phyloP scores from a whole-genome alignment of 1,140 invertebrate species.

The Bombyx mandarina region DNA sequence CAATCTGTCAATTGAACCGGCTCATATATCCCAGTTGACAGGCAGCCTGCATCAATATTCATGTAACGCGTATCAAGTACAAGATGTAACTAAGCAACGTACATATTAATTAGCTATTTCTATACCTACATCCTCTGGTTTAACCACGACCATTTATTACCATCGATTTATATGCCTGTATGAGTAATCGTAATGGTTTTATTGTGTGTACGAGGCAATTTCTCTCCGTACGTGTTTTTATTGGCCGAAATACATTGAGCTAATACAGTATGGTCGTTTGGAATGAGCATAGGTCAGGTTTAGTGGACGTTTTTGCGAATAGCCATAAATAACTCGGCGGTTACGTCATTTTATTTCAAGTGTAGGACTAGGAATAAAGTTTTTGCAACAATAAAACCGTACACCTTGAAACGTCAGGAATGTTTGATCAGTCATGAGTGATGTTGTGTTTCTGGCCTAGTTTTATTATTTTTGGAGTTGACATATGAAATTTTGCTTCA shows the following conservation, averaged over 20 bases:
- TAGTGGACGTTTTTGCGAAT: too few species aligned
- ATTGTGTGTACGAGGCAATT: not conserved
- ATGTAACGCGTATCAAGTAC: too few species aligned
- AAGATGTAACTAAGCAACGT: too few species aligned
- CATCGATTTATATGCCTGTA: slow-evolving; percentile 3
- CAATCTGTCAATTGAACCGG: too few species aligned
- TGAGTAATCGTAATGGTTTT: slow-evolving; percentile 1
- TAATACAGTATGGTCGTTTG: too few species aligned
- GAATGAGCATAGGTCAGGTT: too few species aligned
- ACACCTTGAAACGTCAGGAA: slow-evolving; percentile 27
- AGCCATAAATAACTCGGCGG: slow-evolving; percentile 2
- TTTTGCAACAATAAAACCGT: slow-evolving; percentile 6
- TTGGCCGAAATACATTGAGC: too few species aligned
- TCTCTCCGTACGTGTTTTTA: not conserved
- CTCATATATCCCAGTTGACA: too few species aligned
- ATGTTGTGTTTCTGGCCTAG: slow-evolving; percentile 15
- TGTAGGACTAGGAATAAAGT: not conserved
- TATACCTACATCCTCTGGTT: not conserved
- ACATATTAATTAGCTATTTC: not conserved
- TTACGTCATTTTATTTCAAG: slow-evolving; percentile 5
- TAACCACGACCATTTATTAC: not conserved
- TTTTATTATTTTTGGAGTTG: slow-evolving; percentile 5
- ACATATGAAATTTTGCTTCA: not conserved
- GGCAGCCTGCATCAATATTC: too few species aligned
- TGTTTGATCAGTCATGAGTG: slow-evolving; percentile 28